Evolutionary conservation across 2,797 vertebrate genomes (phyloP), one percentile per base, ranked within the genome.

Genomic region (Esox masquinongy): DNA sequence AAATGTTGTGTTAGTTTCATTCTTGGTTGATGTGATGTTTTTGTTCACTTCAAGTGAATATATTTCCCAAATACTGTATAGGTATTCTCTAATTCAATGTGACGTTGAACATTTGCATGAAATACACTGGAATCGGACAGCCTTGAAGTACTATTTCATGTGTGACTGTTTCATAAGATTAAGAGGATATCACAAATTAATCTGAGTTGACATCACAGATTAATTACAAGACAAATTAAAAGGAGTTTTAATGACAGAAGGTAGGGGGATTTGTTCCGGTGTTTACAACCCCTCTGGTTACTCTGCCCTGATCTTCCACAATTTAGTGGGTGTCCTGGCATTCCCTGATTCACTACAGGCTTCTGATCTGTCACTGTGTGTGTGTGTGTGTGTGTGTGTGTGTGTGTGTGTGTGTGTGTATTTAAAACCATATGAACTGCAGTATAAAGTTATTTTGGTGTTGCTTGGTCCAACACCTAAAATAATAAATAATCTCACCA

Each of bases 261-360:
- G 4, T 66, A 19, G 5, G 5, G 14, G 61, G 61, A 31, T 29
- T 15, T 34, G n/a, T 34, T 17, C 31, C 2, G 7, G 17, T 34
- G 15, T 14, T 14, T 73, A 39, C n/a, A 39, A 73, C 14, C 31
- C n/a, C 39, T 39, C 9, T 39, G 51, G 31, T n/a, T 17, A 17
- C 24, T 70, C 43, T 15, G 16, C 24, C 50, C 39, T 73, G 71
- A 72, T 72, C n/a, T 11, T 59, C 31, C 71, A 17, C 7, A 16
- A 15, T 77, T 74, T 73, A 79, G 47, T 49, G 31, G 22, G 72
- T 76, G 77, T 68, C 68, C 39, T 73, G 56, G 50, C 63, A 71
- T 76, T 71, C 74, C 68, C 68, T 80, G 72, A 76, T 74, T 76
- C 68, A 72, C 68, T 69, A 73, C 68, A 47, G 72, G 29, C 11